Conservation (phyloP, 2,888 invertebrate genomes). For the Pyrrhosoma nymphula region DNA sequence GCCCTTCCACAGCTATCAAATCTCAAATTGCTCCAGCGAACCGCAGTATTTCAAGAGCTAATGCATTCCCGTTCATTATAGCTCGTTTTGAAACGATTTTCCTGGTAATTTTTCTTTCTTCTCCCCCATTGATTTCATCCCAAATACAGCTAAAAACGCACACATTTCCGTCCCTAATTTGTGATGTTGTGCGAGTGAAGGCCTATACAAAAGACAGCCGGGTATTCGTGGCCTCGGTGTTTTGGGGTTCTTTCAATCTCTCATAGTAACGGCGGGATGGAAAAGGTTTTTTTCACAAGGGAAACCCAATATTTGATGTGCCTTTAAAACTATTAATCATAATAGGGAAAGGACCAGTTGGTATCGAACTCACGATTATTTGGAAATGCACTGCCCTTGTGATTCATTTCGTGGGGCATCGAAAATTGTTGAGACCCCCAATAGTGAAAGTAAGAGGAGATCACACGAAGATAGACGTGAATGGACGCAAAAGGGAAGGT, state of each 20-base stretch:
- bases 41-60: not conserved
- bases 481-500: not conserved
- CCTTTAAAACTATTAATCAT: constrained; percentile 58
- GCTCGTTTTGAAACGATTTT: constrained; percentile 20
- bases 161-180: not conserved
- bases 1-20: constrained; percentile 1
- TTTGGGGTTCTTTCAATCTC: not conserved
- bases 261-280: not conserved
- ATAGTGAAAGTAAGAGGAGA: constrained; percentile 54
- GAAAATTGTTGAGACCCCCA: not conserved
- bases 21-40: not conserved
- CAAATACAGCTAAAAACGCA: not conserved
- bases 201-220: not conserved
- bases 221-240: not conserved
- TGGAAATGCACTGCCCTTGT: constrained; percentile 33
- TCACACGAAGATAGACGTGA: not conserved
- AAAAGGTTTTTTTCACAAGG: not conserved
- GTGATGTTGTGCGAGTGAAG: not conserved
- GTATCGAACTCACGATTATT: constrained; percentile 51
- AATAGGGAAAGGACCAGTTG: constrained; percentile 59
- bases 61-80: constrained; percentile 12
- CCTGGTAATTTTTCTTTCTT: not conserved
- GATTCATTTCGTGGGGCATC: not conserved
- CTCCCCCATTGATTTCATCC: not conserved
- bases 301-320: not conserved